phyloP scores from a whole-genome alignment of 2,113 vertebrate genomes.

The Cebidichthys violaceus region DNA sequence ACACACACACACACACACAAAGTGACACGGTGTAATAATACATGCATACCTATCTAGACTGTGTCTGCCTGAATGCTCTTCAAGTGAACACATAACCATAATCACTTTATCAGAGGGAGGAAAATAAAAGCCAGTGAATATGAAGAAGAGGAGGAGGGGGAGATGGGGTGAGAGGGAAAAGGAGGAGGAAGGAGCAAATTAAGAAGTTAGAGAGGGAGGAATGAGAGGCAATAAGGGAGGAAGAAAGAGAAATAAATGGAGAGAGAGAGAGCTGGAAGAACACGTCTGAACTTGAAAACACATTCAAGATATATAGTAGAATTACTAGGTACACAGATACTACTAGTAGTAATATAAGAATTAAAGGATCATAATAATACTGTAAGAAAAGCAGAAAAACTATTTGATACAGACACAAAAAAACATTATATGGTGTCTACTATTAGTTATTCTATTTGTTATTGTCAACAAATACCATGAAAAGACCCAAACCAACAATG shows the following conservation, averaged over 20 bases:
- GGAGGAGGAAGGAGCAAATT: slow-evolving; percentile 46
- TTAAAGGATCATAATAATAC: not conserved
- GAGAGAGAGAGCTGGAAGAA: not conserved
- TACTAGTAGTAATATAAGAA: not conserved
- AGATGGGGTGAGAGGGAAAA: not conserved
- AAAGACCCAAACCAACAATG: not conserved
- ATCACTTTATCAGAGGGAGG: slow-evolving; percentile 91
- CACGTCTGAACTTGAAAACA: not conserved
- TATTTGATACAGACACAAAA: too few species aligned
- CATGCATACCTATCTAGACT: slow-evolving; percentile 95
- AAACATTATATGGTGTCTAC: too few species aligned
- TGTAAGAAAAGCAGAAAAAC: too few species aligned
- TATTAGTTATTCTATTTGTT: too few species aligned
- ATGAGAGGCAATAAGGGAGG: slow-evolving; percentile 12
- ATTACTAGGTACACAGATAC: not conserved
- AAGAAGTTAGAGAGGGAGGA: slow-evolving; percentile 60
- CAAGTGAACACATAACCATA: slow-evolving; percentile 90
- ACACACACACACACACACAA: slow-evolving; percentile 37
- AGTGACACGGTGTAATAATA: slow-evolving; percentile 87
- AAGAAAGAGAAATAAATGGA: slow-evolving; percentile 9
- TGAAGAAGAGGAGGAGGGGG: slow-evolving; percentile 42
- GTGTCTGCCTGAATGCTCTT: slow-evolving; percentile 92
- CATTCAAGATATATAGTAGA: not conserved
- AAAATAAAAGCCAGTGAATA: slow-evolving; percentile 67
- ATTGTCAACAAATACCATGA: not conserved